Conservation (phyloP, 2,797 vertebrate genomes). For the Yasuhikotakia modesta region DNA sequence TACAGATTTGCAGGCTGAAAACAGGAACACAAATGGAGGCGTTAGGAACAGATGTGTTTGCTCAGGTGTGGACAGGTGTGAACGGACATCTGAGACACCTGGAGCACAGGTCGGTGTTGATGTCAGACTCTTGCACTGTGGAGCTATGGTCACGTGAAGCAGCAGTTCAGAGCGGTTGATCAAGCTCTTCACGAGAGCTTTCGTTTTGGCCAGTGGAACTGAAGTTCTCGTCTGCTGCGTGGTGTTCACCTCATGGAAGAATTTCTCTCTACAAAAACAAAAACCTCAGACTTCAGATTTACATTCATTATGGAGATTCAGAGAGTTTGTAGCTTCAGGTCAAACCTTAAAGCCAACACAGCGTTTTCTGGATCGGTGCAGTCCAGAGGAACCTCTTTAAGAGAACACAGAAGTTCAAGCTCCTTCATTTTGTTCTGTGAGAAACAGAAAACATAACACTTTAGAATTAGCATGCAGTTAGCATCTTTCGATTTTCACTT, state of each 20-base stretch:
- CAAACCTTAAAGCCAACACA: constrained; percentile 89
- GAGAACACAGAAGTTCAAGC: constrained; percentile 93
- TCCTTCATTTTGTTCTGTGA: constrained; percentile 96
- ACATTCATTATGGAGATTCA: neutral
- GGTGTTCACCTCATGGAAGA: constrained; percentile 93
- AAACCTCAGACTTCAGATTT: neutral
- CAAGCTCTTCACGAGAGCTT: constrained; percentile 90
- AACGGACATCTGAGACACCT: constrained; percentile 22
- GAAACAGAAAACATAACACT: constrained; percentile 34
- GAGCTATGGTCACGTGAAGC: constrained; percentile 94
- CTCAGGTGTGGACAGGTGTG: neutral
- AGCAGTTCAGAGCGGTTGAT: constrained; percentile 96
- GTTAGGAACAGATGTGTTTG: neutral
- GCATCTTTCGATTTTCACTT: too few species aligned
- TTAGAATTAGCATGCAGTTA: too few species aligned
- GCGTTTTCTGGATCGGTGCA: constrained; percentile 94
- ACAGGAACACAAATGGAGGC: constrained; percentile 3
- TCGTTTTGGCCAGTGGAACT: constrained; percentile 89
- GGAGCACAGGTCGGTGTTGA: constrained; percentile 43
- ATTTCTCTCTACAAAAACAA: constrained; percentile 84
- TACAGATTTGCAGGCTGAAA: constrained; percentile 89
- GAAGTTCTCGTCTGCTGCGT: constrained; percentile 78
- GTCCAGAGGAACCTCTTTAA: constrained; percentile 93
- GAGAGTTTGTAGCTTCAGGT: neutral
- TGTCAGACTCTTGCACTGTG: constrained; percentile 91